These are phyloP conservation scores for Leucania comma DNA, from an alignment of 2,888 invertebrate genomes.

Conservation along the genomic window DNA sequence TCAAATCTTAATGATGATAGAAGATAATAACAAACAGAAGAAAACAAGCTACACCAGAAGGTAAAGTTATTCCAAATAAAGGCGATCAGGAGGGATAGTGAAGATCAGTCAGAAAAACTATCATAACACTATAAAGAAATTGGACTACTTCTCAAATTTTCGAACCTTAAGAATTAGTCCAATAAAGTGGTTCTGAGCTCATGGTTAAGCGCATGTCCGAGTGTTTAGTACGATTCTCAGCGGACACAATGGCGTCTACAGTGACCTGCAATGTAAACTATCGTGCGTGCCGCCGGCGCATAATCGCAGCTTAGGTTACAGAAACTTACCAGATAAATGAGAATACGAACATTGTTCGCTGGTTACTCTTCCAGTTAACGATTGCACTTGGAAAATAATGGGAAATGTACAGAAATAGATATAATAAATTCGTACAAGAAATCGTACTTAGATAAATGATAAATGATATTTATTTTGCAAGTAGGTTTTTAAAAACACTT, in stretches of 20 bases:
- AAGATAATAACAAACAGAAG: not conserved
- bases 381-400: conserved; percentile 45
- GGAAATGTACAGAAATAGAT: conserved; percentile 36
- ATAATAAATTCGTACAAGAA: not conserved
- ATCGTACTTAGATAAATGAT: too few species aligned
- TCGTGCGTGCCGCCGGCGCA: conserved; percentile 74
- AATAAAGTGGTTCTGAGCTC: conserved; percentile 24
- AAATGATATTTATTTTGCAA: too few species aligned
- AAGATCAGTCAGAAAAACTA: too few species aligned
- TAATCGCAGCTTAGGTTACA: conserved; percentile 77
- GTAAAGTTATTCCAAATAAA: not conserved
- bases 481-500: too few species aligned
- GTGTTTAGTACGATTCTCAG: conserved; percentile 52
- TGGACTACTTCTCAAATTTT: not conserved
- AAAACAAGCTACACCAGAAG: not conserved
- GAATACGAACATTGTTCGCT: conserved; percentile 71
- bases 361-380: conserved; percentile 46
- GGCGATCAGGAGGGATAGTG: not conserved
- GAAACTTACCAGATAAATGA: conserved; percentile 74
- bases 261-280: conserved; percentile 75
- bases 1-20: too few species aligned
- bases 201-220: conserved; percentile 47
- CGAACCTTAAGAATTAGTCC: conserved; percentile 9
- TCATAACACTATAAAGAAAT: not conserved
- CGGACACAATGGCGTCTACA: conserved; percentile 63